phyloP scores from a whole-genome alignment of 2,888 invertebrate species.

The Zootermopsis nevadensis region DNA sequence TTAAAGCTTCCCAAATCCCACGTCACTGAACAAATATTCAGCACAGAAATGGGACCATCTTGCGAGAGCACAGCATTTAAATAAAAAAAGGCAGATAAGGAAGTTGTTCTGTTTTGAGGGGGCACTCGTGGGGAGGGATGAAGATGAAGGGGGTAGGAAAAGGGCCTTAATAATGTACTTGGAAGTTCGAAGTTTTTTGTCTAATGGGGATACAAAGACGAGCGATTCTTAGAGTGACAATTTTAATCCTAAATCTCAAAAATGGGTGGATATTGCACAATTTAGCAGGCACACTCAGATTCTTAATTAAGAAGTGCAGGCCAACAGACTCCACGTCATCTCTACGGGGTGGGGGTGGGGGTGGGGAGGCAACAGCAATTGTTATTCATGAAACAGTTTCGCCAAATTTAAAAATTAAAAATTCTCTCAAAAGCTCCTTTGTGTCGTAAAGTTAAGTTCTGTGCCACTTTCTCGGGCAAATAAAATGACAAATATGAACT shows the following conservation, averaged over 20 bases:
- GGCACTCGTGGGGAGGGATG: background rate
- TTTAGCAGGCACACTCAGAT: background rate
- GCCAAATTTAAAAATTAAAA: background rate
- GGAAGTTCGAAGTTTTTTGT: conserved; percentile 33
- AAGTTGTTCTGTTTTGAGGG: conserved; percentile 32
- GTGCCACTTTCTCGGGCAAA: too few relatives aligned
- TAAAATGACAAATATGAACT: too few relatives aligned
- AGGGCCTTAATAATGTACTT: conserved; percentile 12
- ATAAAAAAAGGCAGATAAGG: conserved; percentile 16
- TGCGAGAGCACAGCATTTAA: background rate
- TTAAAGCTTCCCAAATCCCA: background rate
- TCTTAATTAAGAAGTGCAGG: conserved; percentile 18
- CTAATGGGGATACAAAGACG: conserved; percentile 21
- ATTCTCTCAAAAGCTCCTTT: background rate
- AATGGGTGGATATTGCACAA: conserved; percentile 28
- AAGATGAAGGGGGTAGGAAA: background rate
- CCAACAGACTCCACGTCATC: background rate
- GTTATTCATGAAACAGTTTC: background rate
- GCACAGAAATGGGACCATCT: background rate
- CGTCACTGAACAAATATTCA: conserved; percentile 2
- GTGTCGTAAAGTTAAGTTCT: background rate
- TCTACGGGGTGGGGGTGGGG: background rate
- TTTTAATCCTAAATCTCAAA: conserved; percentile 35
- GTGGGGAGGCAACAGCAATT: background rate
- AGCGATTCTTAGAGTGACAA: background rate